A percentile compares a stretch with the other conserved stretches of the same genome.
Evolutionary conservation across 53 echinoderm and acorn worm species (phyloP).

Genomic region (Temnopleurus reevesii): DNA sequence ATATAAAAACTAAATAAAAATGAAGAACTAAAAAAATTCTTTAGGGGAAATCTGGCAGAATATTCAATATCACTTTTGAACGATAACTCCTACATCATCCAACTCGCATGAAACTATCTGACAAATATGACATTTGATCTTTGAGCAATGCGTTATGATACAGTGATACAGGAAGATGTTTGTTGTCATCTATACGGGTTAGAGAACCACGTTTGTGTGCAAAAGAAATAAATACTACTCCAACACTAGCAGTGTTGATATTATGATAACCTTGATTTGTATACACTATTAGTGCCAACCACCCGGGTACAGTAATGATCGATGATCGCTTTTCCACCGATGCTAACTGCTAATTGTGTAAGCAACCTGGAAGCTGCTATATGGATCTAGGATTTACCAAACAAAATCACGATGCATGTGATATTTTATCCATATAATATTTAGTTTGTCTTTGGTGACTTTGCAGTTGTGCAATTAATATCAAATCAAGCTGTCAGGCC

Average conservation of each 20-base stretch:
- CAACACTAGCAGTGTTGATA: conserved; percentile 31
- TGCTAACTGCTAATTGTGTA: not conserved
- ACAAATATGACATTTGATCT: not conserved
- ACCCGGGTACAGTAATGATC: not conserved
- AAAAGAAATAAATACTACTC: conserved; percentile 30
- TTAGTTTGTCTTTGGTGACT: too few relatives aligned
- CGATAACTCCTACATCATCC: too few relatives aligned
- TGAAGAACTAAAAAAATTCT: too few relatives aligned
- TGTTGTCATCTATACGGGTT: not conserved
- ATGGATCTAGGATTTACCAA: too few relatives aligned
- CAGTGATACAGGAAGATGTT: not conserved
- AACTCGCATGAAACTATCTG: too few relatives aligned
- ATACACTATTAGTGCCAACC: conserved; percentile 42
- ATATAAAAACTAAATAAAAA: too few relatives aligned
- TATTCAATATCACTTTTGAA: too few relatives aligned
- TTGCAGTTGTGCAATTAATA: too few relatives aligned
- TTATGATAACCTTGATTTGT: conserved; percentile 44
- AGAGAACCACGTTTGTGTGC: not conserved
- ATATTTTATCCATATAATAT: too few relatives aligned
- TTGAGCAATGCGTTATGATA: not conserved
- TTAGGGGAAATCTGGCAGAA: too few relatives aligned
- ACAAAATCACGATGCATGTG: too few relatives aligned
- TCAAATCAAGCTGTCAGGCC: too few relatives aligned
- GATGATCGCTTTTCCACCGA: not conserved
- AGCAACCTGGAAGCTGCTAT: not conserved